phyloP scores from a whole-genome alignment of 2,888 invertebrate genomes.

The Eumerus sabulonum region DNA sequence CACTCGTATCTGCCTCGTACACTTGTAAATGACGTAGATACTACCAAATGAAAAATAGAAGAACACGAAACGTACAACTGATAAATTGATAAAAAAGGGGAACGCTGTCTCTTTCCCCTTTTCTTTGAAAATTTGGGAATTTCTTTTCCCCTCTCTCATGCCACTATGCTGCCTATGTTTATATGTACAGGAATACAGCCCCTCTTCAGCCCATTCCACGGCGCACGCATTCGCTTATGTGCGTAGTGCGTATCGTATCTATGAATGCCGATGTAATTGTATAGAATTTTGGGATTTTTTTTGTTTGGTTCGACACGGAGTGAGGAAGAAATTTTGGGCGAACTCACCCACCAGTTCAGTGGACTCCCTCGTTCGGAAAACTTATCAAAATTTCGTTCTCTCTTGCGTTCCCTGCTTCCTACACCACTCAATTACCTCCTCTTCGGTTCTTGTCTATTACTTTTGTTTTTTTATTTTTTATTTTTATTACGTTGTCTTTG shows the following conservation, averaged over 20 bases:
- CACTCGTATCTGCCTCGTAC: conserved; percentile 6
- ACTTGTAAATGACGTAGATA: conserved; percentile 16
- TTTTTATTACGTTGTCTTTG: conserved; percentile 11
- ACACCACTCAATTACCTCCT: not conserved
- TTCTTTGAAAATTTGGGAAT: conserved; percentile 45
- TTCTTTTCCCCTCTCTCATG: conserved; percentile 47
- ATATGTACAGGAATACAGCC: conserved; percentile 7
- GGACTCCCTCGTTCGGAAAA: conserved; percentile 70
- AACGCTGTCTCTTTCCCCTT: conserved; percentile 11
- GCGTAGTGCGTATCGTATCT: conserved; percentile 43
- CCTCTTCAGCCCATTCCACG: conserved; percentile 26
- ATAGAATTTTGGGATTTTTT: conserved; percentile 18
- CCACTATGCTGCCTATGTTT: conserved; percentile 24
- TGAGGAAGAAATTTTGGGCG: conserved; percentile 72
- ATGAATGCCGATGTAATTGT: not conserved
- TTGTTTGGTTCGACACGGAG: conserved; percentile 35
- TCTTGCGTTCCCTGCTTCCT: conserved; percentile 29
- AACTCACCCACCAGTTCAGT: conserved; percentile 77
- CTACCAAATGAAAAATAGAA: conserved; percentile 5
- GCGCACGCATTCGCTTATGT: conserved; percentile 17
- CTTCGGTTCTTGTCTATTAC: conserved; percentile 29
- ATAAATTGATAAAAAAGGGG: conserved; percentile 6
- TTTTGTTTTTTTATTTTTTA: conserved; percentile 26
- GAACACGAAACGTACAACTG: not conserved
- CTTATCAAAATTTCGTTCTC: conserved; percentile 61